Evolutionary conservation across 2,888 invertebrate species (phyloP).

Genomic region (Schizaphis graminum): DNA sequence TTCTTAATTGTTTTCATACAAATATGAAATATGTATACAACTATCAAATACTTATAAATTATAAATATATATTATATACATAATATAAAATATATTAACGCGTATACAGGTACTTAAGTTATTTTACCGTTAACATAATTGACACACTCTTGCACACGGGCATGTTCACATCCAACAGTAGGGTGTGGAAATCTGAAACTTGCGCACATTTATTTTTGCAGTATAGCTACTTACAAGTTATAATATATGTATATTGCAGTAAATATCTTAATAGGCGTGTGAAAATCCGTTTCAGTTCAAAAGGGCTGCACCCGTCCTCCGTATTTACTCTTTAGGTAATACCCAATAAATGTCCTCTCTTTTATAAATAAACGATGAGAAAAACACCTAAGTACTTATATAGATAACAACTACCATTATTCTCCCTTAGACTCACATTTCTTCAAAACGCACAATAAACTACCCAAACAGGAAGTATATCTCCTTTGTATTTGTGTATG

Average conservation of each 20-base stretch:
- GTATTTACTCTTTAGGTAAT: background rate
- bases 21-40: too few species aligned
- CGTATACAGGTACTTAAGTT: background rate
- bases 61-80: background rate
- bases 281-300: background rate
- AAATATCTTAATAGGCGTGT: background rate
- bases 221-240: background rate
- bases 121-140: conserved; percentile 6
- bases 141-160: background rate
- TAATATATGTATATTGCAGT: background rate
- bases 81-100: background rate
- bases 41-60: background rate
- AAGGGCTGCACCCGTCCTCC: background rate
- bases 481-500: background rate
- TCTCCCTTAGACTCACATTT: background rate
- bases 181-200: conserved; percentile 15
- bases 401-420: background rate
- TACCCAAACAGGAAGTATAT: background rate
- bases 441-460: background rate
- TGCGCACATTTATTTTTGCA: background rate
- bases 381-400: background rate
- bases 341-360: background rate
- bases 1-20: background rate
- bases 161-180: background rate
- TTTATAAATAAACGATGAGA: background rate